Base-by-base conservation (phyloP, 2,888 invertebrate species). In the Nephrotoma flavescens region DNA sequence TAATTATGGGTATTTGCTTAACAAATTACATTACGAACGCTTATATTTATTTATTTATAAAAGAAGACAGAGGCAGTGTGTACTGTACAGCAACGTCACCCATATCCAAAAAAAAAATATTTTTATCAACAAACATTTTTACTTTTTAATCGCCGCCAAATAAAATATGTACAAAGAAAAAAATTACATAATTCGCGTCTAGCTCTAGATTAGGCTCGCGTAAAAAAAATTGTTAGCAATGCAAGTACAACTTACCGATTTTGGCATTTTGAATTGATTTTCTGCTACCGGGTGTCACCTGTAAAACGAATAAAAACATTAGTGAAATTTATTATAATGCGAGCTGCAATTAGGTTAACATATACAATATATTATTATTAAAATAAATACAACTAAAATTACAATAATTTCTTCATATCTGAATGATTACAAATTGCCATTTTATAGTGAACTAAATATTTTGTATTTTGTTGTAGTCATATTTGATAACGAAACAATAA, bases 221-320 rank as follows among this genome's bases (percentile, higher is more conserved):
- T 47, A 84, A 42, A n/a, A 84, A 41, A n/a, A 42, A 84, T 42
- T 84, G 42, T 42, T 42, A 15, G 42, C 42, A 84, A 84, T 83
- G 11, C 41, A 83, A 47, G 41, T 42, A 31, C 31, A 84, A 84
- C 84, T 84, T 84, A 84, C 84, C 84, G 84, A 84, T 42, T 84
- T 84, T 84, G 84, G 84, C 84, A 84, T 84, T 42, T 84, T 84
- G 84, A 84, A 84, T 84, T 84, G 15, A 42, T 84, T 41, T 84
- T 41, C 12, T 4, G 42, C 84, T 84, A n/a, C 42, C 42, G 84
- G 12, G 42, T 84, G 41, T 84, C 84, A 84, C 84, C 84, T 84
- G 41, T 84, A 84, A 84, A 84, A 11, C 41, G 9, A 84, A 42
- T 42, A 0, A 84, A 84, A 84, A 84, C 4, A 71, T 57, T 71